Evolutionary conservation across 2,113 vertebrate genomes (phyloP), one percentile per base, ranked within the genome.

Genomic region (Conger conger): DNA sequence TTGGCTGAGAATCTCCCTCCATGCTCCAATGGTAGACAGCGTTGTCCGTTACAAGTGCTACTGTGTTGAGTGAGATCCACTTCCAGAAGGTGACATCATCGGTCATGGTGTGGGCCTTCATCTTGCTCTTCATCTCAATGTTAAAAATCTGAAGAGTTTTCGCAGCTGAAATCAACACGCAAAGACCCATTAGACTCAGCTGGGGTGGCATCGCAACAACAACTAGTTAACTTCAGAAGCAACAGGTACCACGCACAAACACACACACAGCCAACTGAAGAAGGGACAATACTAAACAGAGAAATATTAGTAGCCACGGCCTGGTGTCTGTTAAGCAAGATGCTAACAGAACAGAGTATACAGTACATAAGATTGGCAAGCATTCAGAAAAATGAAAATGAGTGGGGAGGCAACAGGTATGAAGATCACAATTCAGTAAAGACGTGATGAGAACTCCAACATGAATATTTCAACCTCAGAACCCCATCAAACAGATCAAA

Each of bases 71-170:
- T 73, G 98, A 99, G 92, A 99, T 99, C 98, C 98, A 99, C 89
- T 99, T 99, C 98, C 98, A 99, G 92, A 99, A 99, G 84, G 98
- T 99, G 93, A 99, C 98, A 35, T 99, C 98, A 50, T 99, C 98
- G 0, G 98, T 99, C 98, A 99, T 99, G 16, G 98, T 99, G 89
- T 99, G 98, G 88, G 98, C 98, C 94, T 99, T 99, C 98, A 99
- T 99, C 95, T 99, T 99, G 93, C 98, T 99, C 96, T 99, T 99
- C 98, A 99, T 99, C 93, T 99, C 98, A 85, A 99, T 99, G 93
- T 99, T 99, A 91, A 99, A 99, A 94, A 99, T 99, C 91, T 99
- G 98, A 93, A 99, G 97, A 9, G 98, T 99, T 95, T 99, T 99
- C 87, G 97, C 98, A 86, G 98, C 98, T 99, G 93, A 89, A 95